phyloP scores from a whole-genome alignment of 2,888 invertebrate genomes.

The Melieria omissa region DNA sequence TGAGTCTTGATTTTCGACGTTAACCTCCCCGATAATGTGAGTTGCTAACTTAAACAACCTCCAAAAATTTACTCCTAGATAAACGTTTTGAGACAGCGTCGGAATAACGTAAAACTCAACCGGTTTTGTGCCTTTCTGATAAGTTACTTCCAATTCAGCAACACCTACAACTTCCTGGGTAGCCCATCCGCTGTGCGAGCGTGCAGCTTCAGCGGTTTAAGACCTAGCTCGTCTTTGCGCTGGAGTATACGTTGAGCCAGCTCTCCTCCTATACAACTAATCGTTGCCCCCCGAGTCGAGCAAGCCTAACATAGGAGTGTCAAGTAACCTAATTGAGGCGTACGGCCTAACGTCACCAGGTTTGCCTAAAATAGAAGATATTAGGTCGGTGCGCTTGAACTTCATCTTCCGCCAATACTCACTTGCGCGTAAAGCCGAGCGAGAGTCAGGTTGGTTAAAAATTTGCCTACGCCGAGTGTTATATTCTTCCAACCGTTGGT shows the following conservation, averaged over 20 bases:
- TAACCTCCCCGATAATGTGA: constrained; percentile 15
- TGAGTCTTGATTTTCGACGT: background rate
- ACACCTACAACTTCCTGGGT: constrained; percentile 12
- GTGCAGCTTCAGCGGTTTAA: background rate
- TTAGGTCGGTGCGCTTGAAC: background rate
- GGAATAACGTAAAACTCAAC: constrained; percentile 14
- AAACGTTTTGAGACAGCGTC: constrained; percentile 3
- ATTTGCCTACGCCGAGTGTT: constrained; percentile 3
- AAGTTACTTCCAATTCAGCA: background rate
- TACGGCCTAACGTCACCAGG: constrained; percentile 12
- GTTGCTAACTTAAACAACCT: too few species aligned
- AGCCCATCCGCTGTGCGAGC: constrained; percentile 7
- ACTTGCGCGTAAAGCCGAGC: constrained; percentile 5
- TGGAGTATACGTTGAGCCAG: background rate
- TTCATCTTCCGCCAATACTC: constrained; percentile 2
- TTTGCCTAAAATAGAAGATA: constrained; percentile 7
- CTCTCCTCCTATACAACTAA: constrained; percentile 8
- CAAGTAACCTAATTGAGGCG: background rate
- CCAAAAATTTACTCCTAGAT: too few species aligned
- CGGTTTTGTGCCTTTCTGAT: constrained; percentile 10
- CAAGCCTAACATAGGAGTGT: constrained; percentile 1
- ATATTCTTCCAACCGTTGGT: constrained; percentile 18
- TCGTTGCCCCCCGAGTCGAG: background rate
- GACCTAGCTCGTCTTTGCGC: background rate
- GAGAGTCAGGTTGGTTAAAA: constrained; percentile 8